Evolutionary conservation across 2,888 invertebrate genomes (phyloP).

Genomic region (Monopis laevigella): DNA sequence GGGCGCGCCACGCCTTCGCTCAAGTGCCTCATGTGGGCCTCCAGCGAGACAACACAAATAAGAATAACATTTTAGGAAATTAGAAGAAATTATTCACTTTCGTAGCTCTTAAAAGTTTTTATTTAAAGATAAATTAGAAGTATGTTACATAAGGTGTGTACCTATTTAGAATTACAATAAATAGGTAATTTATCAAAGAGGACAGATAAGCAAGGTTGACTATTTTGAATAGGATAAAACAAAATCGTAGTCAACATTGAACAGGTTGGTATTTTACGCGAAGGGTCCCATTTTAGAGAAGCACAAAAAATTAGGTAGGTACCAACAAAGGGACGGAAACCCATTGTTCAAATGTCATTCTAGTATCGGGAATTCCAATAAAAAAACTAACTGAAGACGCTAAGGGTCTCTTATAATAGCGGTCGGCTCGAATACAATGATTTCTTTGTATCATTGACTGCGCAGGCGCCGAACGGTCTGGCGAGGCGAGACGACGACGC

Average conservation of each 20-base stretch:
- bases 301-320: conserved; percentile 63
- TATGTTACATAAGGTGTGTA: too few species aligned
- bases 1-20: conserved; percentile 25
- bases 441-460: conserved; percentile 42
- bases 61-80: too few species aligned
- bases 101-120: too few species aligned
- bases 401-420: conserved; percentile 48
- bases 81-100: too few species aligned
- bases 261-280: conserved; percentile 58
- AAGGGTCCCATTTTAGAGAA: conserved; percentile 48
- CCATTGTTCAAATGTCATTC: conserved; percentile 62
- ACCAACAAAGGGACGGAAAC: conserved; percentile 68
- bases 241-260: conserved; percentile 31
- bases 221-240: conserved; percentile 20
- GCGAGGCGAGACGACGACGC: conserved; percentile 32
- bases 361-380: conserved; percentile 53
- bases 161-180: too few species aligned
- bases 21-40: conserved; percentile 6
- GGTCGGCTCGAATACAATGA: conserved; percentile 51
- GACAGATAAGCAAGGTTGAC: conserved; percentile 1
- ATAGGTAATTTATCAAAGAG: too few species aligned
- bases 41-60: conserved; percentile 6
- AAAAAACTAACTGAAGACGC: conserved; percentile 38
- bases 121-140: too few species aligned
- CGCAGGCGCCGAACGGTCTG: conserved; percentile 63